A percentile compares a stretch with the other conserved stretches of the same genome.
phyloP scores from a whole-genome alignment of 2,113 vertebrate genomes.

The Potamarius usumacintae region DNA sequence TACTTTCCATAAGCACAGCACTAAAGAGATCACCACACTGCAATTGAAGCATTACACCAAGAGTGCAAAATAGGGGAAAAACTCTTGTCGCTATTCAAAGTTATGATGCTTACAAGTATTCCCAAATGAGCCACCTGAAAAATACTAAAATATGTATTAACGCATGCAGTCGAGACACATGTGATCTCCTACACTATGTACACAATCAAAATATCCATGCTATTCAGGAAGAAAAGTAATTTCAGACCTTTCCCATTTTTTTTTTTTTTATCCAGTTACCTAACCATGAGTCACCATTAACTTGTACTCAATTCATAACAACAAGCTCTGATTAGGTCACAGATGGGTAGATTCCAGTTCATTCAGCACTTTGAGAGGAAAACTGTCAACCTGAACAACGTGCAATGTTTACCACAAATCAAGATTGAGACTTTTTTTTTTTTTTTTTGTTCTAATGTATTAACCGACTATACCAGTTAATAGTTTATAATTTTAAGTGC shows the following conservation, averaged over 20 bases:
- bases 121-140: not conserved
- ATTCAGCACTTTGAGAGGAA: not conserved
- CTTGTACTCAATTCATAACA: not conserved
- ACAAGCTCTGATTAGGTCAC: constrained; percentile 8
- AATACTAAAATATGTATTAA: not conserved
- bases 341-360: not conserved
- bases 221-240: not conserved
- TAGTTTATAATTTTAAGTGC: not conserved
- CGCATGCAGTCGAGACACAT: not conserved
- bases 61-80: not conserved
- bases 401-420: not conserved
- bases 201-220: not conserved
- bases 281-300: constrained; percentile 9
- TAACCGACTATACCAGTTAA: not conserved
- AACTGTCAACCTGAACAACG: constrained; percentile 1
- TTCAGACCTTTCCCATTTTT: not conserved
- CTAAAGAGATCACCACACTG: not conserved
- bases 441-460: not conserved
- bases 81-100: not conserved
- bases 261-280: not conserved
- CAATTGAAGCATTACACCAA: not conserved
- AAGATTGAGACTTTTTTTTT: not conserved
- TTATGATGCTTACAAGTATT: not conserved
- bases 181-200: too few species aligned
- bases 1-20: constrained; percentile 10